Evolutionary conservation across 2,797 vertebrate genomes (phyloP).

Genomic region (Echeneis naucrates): DNA sequence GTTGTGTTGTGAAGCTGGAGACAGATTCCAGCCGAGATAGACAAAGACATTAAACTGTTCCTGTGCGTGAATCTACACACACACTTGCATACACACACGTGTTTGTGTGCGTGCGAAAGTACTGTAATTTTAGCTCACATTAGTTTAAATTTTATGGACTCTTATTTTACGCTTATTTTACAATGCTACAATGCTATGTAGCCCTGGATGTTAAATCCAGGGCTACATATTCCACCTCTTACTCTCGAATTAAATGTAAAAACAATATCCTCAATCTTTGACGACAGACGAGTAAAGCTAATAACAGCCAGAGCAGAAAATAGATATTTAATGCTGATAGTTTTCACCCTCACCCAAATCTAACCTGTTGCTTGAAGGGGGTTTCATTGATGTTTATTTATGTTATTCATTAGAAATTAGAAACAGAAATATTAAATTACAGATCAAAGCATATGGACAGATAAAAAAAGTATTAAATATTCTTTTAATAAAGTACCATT

Average conservation of each 20-base stretch:
- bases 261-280: conserved; percentile 8
- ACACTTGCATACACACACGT: background rate
- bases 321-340: conserved; percentile 16
- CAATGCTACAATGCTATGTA: too few species aligned
- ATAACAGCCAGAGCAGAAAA: conserved; percentile 17
- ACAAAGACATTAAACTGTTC: conserved; percentile 40
- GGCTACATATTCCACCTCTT: conserved; percentile 9
- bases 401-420: background rate
- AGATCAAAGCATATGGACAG: too few species aligned
- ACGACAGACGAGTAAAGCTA: conserved; percentile 14
- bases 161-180: conserved; percentile 32
- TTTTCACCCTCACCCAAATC: conserved; percentile 7
- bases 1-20: conserved; percentile 29
- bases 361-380: background rate
- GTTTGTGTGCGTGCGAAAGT: conserved; percentile 6
- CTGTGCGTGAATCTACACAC: conserved; percentile 23
- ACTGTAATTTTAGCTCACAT: conserved; percentile 33
- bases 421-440: background rate
- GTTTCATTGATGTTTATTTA: background rate
- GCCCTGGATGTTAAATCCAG: conserved; percentile 33
- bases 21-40: conserved; percentile 38
- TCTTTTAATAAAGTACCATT: too few species aligned
- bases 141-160: conserved; percentile 40
- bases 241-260: conserved; percentile 18
- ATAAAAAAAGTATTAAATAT: too few species aligned